Evolutionary conservation across 37 sponge, comb jelly and placozoan species (phyloP).

Genomic region (Diacarnus erythraeanus): DNA sequence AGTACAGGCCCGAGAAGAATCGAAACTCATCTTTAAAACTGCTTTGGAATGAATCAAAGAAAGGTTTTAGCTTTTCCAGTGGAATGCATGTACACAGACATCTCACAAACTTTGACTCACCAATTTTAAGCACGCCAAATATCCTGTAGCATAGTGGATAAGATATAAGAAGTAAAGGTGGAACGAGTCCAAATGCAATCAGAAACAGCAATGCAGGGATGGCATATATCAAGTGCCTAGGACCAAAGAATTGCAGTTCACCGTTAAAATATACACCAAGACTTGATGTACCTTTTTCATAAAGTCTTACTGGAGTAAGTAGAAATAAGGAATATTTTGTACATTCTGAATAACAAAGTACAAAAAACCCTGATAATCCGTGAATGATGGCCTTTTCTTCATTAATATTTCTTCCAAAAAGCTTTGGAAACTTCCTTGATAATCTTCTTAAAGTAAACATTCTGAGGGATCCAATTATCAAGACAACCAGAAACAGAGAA

Average conservation of each 20-base stretch:
- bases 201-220: constrained; percentile 11
- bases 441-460: background rate
- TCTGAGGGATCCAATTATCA: background rate
- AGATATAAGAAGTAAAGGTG: background rate
- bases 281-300: too few species aligned
- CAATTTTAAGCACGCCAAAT: background rate
- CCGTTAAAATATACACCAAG: constrained; percentile 7
- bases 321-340: background rate
- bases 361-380: constrained; percentile 32
- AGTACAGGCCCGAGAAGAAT: constrained; percentile 14
- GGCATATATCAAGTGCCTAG: constrained; percentile 5
- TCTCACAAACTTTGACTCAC: background rate
- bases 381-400: constrained; percentile 2
- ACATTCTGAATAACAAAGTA: constrained; percentile 32
- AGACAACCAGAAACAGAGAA: constrained; percentile 20
- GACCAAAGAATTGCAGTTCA: background rate
- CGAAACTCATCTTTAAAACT: constrained; percentile 5
- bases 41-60: constrained; percentile 10
- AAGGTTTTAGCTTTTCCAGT: background rate
- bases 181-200: background rate
- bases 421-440: background rate
- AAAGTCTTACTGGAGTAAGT: background rate
- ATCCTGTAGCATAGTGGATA: background rate
- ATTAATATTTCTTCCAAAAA: background rate
- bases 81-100: background rate